These are phyloP conservation scores for Anastrepha ludens DNA, from an alignment of 1,140 invertebrate genomes.

Conservation along the genomic window DNA sequence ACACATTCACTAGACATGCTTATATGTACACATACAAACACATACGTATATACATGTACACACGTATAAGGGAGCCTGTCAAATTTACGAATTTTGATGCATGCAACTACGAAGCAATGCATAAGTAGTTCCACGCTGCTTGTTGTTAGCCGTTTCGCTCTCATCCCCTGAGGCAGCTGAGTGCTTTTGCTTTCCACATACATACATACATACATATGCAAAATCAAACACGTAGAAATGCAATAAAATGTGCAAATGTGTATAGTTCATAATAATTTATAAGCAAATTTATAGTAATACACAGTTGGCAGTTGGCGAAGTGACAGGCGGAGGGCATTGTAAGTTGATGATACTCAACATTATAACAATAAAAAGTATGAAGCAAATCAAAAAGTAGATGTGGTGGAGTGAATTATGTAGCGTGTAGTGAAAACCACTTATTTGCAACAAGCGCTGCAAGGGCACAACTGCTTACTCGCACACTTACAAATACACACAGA, in stretches of 20 bases:
- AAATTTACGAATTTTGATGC: slow-evolving; percentile 32
- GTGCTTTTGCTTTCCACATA: neutral
- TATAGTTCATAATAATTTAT: slow-evolving; percentile 29
- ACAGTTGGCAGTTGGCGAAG: neutral
- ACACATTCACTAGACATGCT: no score
- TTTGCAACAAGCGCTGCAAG: neutral
- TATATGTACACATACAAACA: no score
- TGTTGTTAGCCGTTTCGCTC: neutral
- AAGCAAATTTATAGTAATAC: slow-evolving; percentile 44
- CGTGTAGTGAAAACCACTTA: slow-evolving; percentile 6
- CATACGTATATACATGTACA: neutral
- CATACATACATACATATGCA: neutral
- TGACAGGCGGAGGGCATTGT: neutral
- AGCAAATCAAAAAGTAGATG: neutral
- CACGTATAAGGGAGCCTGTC: neutral
- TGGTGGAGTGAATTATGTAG: neutral
- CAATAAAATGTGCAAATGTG: slow-evolving; percentile 7
- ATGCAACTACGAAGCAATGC: no score
- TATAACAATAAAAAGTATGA: slow-evolving; percentile 30
- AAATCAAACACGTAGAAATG: slow-evolving; percentile 48
- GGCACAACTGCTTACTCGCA: no score
- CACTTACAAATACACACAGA: no score
- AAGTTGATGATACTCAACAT: neutral
- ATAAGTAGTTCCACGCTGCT: neutral
- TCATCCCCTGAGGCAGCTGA: neutral